These are phyloP conservation scores for Eupithecia dodoneata DNA, from an alignment of 2,888 invertebrate species.

Conservation along the genomic window DNA sequence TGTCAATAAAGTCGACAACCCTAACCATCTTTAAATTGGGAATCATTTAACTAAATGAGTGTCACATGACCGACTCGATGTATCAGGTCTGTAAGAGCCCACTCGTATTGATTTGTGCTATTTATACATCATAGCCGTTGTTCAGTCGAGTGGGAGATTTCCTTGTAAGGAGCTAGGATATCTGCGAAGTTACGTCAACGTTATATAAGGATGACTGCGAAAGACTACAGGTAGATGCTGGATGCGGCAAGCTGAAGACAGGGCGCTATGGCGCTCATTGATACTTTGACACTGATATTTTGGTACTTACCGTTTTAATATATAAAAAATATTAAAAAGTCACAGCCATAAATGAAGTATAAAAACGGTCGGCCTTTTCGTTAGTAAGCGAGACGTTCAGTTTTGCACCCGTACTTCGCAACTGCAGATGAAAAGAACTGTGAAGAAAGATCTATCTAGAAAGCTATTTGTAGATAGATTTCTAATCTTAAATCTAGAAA, in stretches of 20 bases:
- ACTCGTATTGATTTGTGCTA: conserved; percentile 33
- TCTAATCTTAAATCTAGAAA: neutral
- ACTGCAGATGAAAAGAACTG: too few relatives aligned
- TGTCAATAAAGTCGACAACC: conserved; percentile 10
- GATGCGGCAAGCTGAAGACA: too few relatives aligned
- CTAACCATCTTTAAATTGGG: conserved; percentile 29
- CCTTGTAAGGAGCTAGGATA: neutral
- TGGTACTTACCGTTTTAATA: too few relatives aligned
- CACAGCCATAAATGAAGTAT: too few relatives aligned
- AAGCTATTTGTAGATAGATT: neutral
- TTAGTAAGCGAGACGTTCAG: too few relatives aligned
- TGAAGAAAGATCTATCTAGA: neutral
- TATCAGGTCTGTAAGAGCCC: conserved; percentile 7
- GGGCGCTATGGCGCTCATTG: too few relatives aligned
- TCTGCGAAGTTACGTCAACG: neutral
- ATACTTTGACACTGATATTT: too few relatives aligned
- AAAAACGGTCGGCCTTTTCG: too few relatives aligned
- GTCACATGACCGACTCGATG: conserved; percentile 29
- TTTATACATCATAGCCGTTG: conserved; percentile 12
- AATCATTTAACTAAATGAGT: conserved; percentile 33
- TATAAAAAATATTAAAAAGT: too few relatives aligned
- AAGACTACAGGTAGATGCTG: too few relatives aligned
- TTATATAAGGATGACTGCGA: too few relatives aligned
- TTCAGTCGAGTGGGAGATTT: neutral
- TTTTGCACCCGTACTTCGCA: too few relatives aligned